Conservation (phyloP, 2,888 invertebrate species). For the Fabriciana adippe region DNA sequence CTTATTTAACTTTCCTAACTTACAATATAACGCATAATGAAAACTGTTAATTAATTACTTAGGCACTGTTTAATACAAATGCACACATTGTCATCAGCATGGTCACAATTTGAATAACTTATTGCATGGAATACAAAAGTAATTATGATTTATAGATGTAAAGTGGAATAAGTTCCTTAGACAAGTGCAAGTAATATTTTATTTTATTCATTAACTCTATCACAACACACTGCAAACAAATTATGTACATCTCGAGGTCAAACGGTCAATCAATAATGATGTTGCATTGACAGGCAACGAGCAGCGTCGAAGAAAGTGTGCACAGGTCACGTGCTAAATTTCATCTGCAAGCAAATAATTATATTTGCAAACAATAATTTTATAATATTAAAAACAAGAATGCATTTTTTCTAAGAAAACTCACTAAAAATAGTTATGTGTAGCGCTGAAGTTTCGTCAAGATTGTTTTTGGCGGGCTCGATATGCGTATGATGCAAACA, state of each 20-base stretch:
- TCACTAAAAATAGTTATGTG: background rate
- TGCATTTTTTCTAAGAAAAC: conserved; percentile 3
- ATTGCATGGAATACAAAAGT: conserved; percentile 15
- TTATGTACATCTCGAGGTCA: conserved; percentile 55
- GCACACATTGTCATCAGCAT: background rate
- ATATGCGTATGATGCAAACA: conserved; percentile 51
- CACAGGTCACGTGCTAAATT: conserved; percentile 37
- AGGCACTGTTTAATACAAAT: background rate
- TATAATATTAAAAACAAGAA: conserved; percentile 20
- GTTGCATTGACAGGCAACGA: conserved; percentile 50
- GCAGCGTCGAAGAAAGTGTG: conserved; percentile 44
- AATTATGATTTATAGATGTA: conserved; percentile 24
- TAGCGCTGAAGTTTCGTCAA: conserved; percentile 47
- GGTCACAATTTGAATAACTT: background rate
- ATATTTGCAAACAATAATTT: background rate
- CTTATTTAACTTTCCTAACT: too few relatives aligned
- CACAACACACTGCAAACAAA: conserved; percentile 54
- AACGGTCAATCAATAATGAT: conserved; percentile 59
- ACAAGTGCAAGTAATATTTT: conserved; percentile 39
- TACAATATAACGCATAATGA: too few relatives aligned
- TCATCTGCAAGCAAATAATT: conserved; percentile 18
- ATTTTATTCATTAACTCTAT: conserved; percentile 50
- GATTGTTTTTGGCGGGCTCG: conserved; percentile 51
- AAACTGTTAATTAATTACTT: too few relatives aligned
- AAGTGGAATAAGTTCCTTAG: conserved; percentile 26